phyloP scores from a whole-genome alignment of 2,797 vertebrate species.

The Florisuga fusca region DNA sequence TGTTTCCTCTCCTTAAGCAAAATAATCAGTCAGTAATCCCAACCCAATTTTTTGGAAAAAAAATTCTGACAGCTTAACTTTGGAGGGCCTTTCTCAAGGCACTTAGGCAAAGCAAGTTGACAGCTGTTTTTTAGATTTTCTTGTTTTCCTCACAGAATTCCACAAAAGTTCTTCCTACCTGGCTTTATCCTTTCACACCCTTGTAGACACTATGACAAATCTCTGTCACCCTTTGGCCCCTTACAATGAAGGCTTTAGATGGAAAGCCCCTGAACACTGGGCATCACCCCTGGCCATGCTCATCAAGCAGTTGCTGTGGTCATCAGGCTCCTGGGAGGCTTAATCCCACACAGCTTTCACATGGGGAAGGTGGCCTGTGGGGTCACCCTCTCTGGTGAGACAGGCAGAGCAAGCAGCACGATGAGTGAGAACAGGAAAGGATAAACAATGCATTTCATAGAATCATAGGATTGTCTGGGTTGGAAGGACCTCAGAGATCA shows the following conservation, averaged over 20 bases:
- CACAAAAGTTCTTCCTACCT: neutral
- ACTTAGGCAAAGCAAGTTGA: neutral
- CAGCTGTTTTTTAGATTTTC: neutral
- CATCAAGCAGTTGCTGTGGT: accelerated
- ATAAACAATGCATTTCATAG: neutral
- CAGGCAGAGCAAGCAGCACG: neutral
- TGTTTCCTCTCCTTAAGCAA: accelerated
- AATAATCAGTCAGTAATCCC: neutral
- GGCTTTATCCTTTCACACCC: neutral
- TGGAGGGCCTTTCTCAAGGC: neutral
- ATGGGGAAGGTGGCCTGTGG: accelerated
- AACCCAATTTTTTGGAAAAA: neutral
- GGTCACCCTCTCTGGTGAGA: neutral
- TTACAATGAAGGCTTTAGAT: neutral
- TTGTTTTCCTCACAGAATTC: neutral
- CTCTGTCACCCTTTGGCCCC: neutral
- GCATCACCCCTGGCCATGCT: neutral
- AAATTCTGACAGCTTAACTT: neutral
- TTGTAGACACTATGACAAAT: neutral
- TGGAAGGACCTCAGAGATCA: no score
- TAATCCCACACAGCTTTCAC: accelerated
- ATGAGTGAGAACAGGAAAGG: neutral
- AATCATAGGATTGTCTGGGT: no score
- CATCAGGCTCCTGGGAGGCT: neutral
- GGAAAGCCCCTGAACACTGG: neutral